Evolutionary conservation across 2,888 invertebrate species (phyloP).

Genomic region (Phalera bucephala): DNA sequence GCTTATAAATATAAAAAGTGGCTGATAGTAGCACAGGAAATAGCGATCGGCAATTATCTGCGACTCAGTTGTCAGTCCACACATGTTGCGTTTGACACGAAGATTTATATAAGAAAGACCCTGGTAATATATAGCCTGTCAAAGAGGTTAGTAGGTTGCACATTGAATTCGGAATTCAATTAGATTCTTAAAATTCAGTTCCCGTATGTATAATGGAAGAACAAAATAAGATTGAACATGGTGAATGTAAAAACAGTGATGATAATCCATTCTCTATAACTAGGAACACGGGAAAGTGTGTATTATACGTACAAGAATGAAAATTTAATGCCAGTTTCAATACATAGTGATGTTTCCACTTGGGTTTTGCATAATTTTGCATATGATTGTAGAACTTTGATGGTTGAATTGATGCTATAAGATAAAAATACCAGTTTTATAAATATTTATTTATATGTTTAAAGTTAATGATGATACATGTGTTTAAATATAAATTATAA

Average conservation of each 20-base stretch:
- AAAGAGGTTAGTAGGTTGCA: slow-evolving; percentile 41
- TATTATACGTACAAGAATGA: not conserved
- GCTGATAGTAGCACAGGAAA: slow-evolving; percentile 71
- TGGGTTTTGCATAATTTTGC: slow-evolving; percentile 11
- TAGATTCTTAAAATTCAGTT: slow-evolving; percentile 27
- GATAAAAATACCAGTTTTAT: slow-evolving; percentile 12
- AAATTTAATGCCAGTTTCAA: slow-evolving; percentile 7
- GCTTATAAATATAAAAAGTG: slow-evolving; percentile 57
- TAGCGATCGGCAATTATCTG: slow-evolving; percentile 69
- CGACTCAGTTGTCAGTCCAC: slow-evolving; percentile 45
- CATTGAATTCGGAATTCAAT: slow-evolving; percentile 37
- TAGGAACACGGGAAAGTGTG: not conserved
- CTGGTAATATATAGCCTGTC: slow-evolving; percentile 27
- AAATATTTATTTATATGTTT: slow-evolving; percentile 9
- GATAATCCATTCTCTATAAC: not conserved
- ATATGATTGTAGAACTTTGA: slow-evolving; percentile 11
- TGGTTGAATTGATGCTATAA: slow-evolving; percentile 6
- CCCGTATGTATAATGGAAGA: slow-evolving; percentile 11
- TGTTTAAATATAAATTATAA: slow-evolving; percentile 3
- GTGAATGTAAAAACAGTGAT: not conserved
- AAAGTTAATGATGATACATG: slow-evolving; percentile 4
- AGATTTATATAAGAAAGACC: slow-evolving; percentile 52
- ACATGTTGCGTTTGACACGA: slow-evolving; percentile 41
- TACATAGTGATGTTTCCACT: slow-evolving; percentile 11
- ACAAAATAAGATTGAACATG: not conserved